These are phyloP conservation scores for Plutella xylostella DNA, from an alignment of 2,888 invertebrate genomes.

Conservation along the genomic window DNA sequence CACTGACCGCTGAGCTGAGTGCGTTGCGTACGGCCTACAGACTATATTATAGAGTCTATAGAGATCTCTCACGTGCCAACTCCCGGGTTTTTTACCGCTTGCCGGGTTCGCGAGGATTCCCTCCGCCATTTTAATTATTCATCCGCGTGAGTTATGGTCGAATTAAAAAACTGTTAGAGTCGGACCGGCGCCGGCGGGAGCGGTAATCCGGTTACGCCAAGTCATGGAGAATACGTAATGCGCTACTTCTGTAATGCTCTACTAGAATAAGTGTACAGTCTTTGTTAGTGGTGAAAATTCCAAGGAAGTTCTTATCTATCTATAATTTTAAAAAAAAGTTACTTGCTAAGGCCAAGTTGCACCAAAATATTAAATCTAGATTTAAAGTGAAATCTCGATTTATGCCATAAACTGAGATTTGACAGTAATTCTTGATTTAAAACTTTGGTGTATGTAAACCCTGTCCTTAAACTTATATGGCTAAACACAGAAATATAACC, in stretches of 20 bases:
- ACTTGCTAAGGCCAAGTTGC: no score
- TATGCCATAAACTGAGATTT: no score
- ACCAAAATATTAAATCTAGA: no score
- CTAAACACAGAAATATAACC: no score
- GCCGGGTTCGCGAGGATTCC: constrained; percentile 53
- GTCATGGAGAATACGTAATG: constrained; percentile 63
- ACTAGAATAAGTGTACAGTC: no score
- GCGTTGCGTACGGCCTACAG: constrained; percentile 41
- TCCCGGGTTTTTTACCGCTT: constrained; percentile 49
- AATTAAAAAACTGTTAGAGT: constrained; percentile 72
- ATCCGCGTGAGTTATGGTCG: constrained; percentile 69
- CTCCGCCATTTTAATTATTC: constrained; percentile 68
- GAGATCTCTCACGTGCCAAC: constrained; percentile 35
- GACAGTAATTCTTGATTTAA: no score
- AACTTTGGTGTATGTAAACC: no score
- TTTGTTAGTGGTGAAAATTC: no score
- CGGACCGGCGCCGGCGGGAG: constrained; percentile 58
- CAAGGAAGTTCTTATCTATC: no score
- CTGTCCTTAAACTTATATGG: no score
- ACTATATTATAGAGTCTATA: background rate
- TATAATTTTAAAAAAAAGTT: no score
- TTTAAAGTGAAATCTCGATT: no score
- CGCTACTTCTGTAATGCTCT: constrained; percentile 7
- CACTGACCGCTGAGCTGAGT: constrained; percentile 49
- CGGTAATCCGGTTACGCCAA: constrained; percentile 62